Evolutionary conservation across 2,888 invertebrate species (phyloP).

Genomic region (Neocrepidodera transversa): DNA sequence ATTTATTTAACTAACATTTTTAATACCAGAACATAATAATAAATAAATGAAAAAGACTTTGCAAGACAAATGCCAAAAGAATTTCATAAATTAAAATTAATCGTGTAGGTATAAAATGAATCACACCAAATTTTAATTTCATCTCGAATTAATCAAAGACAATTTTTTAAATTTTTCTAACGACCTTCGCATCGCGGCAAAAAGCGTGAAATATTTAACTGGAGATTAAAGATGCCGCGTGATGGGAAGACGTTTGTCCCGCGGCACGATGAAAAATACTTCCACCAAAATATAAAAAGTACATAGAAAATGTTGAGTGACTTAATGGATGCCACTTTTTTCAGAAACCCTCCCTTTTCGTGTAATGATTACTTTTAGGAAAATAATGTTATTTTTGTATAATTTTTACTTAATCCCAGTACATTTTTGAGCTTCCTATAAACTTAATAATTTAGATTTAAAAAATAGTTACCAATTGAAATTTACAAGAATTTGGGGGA

Average conservation of each 20-base stretch:
- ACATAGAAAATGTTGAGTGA: conserved; percentile 50
- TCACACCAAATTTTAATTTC: neutral
- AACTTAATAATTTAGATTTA: too few relatives aligned
- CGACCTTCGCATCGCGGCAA: conserved; percentile 41
- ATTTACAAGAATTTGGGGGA: too few relatives aligned
- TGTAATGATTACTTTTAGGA: conserved; percentile 17
- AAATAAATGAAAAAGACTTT: too few relatives aligned
- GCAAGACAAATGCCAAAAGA: too few relatives aligned
- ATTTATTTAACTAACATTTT: too few relatives aligned
- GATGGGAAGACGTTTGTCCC: conserved; percentile 55
- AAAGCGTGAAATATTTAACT: conserved; percentile 57
- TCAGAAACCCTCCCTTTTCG: conserved; percentile 37
- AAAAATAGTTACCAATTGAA: too few relatives aligned
- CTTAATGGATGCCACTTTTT: conserved; percentile 54
- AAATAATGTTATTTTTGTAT: neutral
- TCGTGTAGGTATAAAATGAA: too few relatives aligned
- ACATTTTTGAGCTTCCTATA: too few relatives aligned
- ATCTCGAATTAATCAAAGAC: neutral
- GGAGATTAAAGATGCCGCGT: conserved; percentile 57
- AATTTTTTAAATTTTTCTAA: conserved; percentile 1
- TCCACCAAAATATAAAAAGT: conserved; percentile 54
- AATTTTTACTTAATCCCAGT: neutral
- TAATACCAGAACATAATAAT: too few relatives aligned
- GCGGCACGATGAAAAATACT: conserved; percentile 54
- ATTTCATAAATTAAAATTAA: too few relatives aligned